Conservation (phyloP, 2,888 invertebrate species). For the Chironomus riparius region DNA sequence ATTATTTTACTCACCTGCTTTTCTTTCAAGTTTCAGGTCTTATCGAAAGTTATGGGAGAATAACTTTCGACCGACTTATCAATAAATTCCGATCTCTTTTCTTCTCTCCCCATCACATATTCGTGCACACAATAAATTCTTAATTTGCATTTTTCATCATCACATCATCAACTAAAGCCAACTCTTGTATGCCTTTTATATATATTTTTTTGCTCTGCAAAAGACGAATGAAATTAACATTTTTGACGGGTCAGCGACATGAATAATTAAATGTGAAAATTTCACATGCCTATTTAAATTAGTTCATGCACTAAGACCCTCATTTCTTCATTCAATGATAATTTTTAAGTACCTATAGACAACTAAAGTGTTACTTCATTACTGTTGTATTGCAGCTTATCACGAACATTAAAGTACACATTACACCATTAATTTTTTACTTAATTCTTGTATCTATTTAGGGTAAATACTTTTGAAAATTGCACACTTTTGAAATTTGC, state of each 20-base stretch:
- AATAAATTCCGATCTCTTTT: constrained; percentile 1
- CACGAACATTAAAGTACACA: background rate
- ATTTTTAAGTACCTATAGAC: no score
- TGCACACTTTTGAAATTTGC: no score
- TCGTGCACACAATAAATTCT: constrained; percentile 4
- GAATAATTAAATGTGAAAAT: background rate
- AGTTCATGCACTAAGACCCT: background rate
- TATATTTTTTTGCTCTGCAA: background rate
- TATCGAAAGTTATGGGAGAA: constrained; percentile 22
- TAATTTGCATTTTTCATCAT: constrained; percentile 21
- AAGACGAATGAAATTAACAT: background rate
- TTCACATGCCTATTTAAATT: background rate
- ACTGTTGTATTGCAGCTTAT: background rate
- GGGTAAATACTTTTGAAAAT: no score
- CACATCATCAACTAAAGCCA: background rate
- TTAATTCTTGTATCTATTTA: background rate
- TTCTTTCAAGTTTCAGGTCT: background rate
- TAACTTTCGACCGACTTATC: constrained; percentile 2
- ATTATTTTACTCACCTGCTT: background rate
- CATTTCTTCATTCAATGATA: no score
- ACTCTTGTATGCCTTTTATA: background rate
- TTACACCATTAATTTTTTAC: background rate
- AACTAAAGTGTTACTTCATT: no score
- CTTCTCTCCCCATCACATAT: background rate
- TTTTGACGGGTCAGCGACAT: constrained; percentile 1